Percentiles rank a stretch among this genome's conserved stretches.
Conservation (phyloP, 2,888 invertebrate species). For the Chirona hameri region DNA sequence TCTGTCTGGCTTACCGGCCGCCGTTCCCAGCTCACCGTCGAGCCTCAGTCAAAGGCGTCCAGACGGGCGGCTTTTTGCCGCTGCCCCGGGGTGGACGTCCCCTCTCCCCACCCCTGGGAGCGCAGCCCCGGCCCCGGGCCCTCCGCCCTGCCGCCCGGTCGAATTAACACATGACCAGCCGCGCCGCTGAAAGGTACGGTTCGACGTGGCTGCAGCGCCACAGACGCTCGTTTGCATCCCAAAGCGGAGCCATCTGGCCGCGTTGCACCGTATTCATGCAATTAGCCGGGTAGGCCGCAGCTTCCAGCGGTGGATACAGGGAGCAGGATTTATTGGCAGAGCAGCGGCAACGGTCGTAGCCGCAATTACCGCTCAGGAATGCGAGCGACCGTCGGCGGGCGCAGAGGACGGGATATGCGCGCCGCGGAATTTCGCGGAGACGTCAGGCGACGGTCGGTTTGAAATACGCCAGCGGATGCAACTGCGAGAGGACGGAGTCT, state of each 20-base stretch:
- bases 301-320: background rate
- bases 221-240: conserved; percentile 3
- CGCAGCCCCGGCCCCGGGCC: background rate
- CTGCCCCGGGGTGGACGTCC: background rate
- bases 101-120: background rate
- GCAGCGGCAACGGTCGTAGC: background rate
- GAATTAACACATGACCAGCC: background rate
- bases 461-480: too few species aligned
- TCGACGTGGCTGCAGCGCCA: background rate
- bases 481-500: too few species aligned
- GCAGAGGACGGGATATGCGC: too few species aligned
- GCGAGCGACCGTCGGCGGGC: too few species aligned
- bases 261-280: conserved; percentile 1
- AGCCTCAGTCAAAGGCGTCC: too few species aligned
- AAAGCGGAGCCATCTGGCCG: background rate
- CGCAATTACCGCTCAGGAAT: too few species aligned
- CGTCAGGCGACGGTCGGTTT: too few species aligned
- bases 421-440: too few species aligned
- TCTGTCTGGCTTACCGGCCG: too few species aligned
- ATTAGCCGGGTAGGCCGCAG: background rate
- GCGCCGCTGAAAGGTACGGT: background rate
- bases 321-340: background rate
- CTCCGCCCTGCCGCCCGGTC: background rate
- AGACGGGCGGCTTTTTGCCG: background rate
- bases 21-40: too few species aligned